These are phyloP conservation scores for Himalopsyche kuldschensis DNA, from an alignment of 2,888 invertebrate genomes.

Conservation along the genomic window DNA sequence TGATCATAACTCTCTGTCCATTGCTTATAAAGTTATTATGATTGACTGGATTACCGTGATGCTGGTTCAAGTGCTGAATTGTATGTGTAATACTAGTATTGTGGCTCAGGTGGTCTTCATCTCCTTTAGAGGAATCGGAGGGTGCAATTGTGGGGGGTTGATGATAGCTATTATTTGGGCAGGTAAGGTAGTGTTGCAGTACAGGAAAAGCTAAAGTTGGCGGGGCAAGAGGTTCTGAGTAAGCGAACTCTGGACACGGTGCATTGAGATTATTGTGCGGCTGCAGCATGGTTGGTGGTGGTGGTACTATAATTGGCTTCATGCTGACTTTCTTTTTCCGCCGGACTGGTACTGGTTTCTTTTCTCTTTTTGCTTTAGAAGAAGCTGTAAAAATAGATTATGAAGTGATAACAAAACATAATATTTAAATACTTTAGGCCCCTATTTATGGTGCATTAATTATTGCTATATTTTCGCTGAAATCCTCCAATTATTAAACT, in stretches of 20 bases:
- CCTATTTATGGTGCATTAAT: no score
- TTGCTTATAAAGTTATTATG: conserved; percentile 23
- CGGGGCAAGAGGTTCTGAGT: conserved; percentile 16
- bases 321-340: background rate
- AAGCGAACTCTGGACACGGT: background rate
- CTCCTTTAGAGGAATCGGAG: background rate
- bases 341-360: background rate
- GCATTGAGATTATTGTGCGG: background rate
- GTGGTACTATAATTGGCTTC: background rate
- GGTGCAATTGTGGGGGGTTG: conserved; percentile 12
- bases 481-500: no score
- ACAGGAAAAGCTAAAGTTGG: conserved; percentile 23
- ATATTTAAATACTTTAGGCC: no score
- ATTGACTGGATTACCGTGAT: conserved; percentile 18
- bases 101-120: conserved; percentile 11
- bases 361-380: background rate
- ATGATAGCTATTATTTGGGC: conserved; percentile 20
- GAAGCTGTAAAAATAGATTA: background rate
- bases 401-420: no score
- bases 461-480: no score
- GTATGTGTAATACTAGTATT: conserved; percentile 17
- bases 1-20: conserved; percentile 9
- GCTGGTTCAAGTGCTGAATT: conserved; percentile 20
- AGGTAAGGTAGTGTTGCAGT: conserved; percentile 29
- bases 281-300: background rate